These are phyloP conservation scores for Drosophila lacteicornis DNA, from an alignment of 1,140 invertebrate genomes.

Conservation along the genomic window DNA sequence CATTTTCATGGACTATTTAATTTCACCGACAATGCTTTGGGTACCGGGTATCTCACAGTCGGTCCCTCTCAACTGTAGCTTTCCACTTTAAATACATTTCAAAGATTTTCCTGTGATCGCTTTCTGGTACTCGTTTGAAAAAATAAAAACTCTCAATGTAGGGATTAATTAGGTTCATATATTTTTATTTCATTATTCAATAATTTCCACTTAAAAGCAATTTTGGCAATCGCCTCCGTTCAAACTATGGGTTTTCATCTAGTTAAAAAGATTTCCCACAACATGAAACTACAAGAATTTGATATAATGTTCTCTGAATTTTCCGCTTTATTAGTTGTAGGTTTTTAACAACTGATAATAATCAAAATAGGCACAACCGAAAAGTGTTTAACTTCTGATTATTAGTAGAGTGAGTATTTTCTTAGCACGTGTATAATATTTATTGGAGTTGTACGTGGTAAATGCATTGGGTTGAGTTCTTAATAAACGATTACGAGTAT, in stretches of 20 bases:
- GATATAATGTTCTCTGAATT: conserved; percentile 1
- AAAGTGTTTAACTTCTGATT: conserved; percentile 16
- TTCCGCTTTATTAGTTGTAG: not conserved
- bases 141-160: not conserved
- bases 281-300: not conserved
- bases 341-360: conserved; percentile 7
- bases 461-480: conserved; percentile 41
- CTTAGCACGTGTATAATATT: conserved; percentile 21
- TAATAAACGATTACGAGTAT: conserved; percentile 28
- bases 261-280: not conserved
- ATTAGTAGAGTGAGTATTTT: conserved; percentile 22
- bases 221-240: conserved; percentile 9
- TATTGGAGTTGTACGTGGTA: conserved; percentile 16
- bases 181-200: conserved; percentile 36
- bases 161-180: conserved; percentile 23
- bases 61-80: no score
- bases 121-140: no score
- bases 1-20: no score
- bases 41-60: no score
- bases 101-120: no score
- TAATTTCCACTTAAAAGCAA: conserved; percentile 26
- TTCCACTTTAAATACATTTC: no score
- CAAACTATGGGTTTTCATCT: not conserved
- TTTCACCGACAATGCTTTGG: no score
- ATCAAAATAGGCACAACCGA: conserved; percentile 64